phyloP scores from a whole-genome alignment of 2,113 vertebrate species.

The Cranoglanis bouderius region DNA sequence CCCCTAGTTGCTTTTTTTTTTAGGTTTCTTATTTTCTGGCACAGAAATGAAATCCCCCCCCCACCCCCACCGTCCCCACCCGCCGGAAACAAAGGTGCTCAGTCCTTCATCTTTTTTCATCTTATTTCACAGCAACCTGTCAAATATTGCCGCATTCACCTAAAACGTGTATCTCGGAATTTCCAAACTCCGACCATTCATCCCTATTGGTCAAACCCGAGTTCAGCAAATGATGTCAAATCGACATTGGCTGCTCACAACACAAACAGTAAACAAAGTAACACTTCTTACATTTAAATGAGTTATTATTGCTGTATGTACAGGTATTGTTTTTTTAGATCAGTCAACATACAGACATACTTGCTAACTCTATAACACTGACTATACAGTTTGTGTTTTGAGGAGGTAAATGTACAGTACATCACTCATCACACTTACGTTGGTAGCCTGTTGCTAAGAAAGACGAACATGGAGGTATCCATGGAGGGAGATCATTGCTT shows the following conservation, averaged over 20 bases:
- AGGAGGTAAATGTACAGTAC: neutral
- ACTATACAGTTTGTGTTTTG: neutral
- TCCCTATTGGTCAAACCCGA: too few species aligned
- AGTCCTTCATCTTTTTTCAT: too few species aligned
- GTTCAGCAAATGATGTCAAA: too few species aligned
- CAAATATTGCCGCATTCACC: too few species aligned
- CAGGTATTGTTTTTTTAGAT: neutral
- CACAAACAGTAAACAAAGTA: neutral
- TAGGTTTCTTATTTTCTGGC: neutral
- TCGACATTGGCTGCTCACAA: neutral
- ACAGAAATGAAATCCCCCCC: neutral
- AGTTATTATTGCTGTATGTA: neutral
- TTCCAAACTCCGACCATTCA: too few species aligned
- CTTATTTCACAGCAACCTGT: too few species aligned
- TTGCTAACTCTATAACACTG: too few species aligned
- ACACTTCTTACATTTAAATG: neutral
- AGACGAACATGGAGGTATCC: neutral
- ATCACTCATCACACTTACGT: neutral
- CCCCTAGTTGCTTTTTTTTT: neutral
- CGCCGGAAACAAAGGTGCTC: too few species aligned
- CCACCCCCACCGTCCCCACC: too few species aligned
- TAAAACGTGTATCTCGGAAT: too few species aligned
- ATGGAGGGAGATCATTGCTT: neutral
- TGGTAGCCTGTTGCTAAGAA: neutral
- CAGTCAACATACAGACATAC: neutral